Percentiles rank a stretch among this genome's conserved stretches.
Conservation (phyloP, 2,797 vertebrate genomes). For the Parotocinclus haroldoi region DNA sequence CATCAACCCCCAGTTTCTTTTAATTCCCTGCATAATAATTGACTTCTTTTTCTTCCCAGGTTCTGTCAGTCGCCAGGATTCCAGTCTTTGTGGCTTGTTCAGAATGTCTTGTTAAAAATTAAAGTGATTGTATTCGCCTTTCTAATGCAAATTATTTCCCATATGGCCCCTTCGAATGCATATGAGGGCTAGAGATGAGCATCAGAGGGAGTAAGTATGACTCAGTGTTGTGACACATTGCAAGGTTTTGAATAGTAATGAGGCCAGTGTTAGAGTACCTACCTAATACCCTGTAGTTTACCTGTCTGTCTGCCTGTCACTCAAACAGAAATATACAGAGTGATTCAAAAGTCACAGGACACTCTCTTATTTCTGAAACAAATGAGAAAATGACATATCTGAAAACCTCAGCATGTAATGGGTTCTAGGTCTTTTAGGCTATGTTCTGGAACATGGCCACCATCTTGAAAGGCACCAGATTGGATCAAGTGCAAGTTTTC, state of each 20-base stretch:
- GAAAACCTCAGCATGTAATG: no score
- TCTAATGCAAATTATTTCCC: conserved; percentile 76
- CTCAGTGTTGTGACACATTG: conserved; percentile 56
- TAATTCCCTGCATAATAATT: conserved; percentile 51
- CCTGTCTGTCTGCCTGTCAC: conserved; percentile 69
- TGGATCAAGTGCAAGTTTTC: no score
- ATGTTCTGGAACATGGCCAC: no score
- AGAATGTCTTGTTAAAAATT: conserved; percentile 81
- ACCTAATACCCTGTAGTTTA: conserved; percentile 69
- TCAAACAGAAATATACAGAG: no score
- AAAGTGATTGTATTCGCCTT: conserved; percentile 67
- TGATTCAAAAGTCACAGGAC: no score
- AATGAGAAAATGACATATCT: no score
- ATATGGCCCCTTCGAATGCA: conserved; percentile 69
- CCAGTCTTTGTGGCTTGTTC: conserved; percentile 59
- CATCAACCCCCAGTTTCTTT: conserved; percentile 46
- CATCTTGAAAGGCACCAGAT: no score
- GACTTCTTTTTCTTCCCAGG: conserved; percentile 34
- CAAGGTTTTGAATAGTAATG: conserved; percentile 71
- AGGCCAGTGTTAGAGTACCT: conserved; percentile 51
- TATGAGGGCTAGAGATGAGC: conserved; percentile 62
- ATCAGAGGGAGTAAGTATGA: conserved; percentile 36
- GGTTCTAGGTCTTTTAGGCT: no score
- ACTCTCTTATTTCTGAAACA: no score
- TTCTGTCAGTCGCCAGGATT: conserved; percentile 47